These are phyloP conservation scores for Drosophila virilis DNA, from an alignment of 1,140 invertebrate species.

Conservation along the genomic window DNA sequence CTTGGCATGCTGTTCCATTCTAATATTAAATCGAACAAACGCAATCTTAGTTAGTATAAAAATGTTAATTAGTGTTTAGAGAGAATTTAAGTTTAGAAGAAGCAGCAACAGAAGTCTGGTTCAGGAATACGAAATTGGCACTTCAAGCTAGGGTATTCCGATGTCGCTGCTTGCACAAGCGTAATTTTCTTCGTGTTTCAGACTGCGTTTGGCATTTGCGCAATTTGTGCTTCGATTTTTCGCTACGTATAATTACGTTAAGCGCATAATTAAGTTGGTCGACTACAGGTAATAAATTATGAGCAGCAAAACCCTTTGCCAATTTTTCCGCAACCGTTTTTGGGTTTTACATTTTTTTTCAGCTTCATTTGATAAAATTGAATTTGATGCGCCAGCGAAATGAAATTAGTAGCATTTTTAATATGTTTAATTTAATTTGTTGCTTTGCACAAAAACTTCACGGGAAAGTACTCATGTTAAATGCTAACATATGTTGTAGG, in stretches of 20 bases:
- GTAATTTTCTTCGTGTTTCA: constrained; percentile 12
- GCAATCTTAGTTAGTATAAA: no score
- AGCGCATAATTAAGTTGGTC: constrained; percentile 74
- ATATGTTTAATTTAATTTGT: constrained; percentile 47
- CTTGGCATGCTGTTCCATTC: no score
- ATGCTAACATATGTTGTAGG: constrained; percentile 47
- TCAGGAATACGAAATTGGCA: no score
- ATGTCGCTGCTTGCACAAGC: background rate
- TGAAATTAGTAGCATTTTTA: constrained; percentile 66
- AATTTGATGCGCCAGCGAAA: constrained; percentile 57
- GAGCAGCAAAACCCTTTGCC: constrained; percentile 51
- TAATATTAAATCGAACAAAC: no score
- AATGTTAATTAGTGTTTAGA: no score
- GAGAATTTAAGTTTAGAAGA: no score
- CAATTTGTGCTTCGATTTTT: constrained; percentile 66
- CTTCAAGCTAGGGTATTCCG: background rate
- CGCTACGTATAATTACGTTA: constrained; percentile 67
- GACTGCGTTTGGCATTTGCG: constrained; percentile 39
- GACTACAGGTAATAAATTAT: constrained; percentile 74
- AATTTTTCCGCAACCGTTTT: constrained; percentile 28
- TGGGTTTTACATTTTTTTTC: constrained; percentile 1
- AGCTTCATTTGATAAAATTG: constrained; percentile 39
- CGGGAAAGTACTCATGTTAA: constrained; percentile 46
- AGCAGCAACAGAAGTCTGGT: no score
- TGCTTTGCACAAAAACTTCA: constrained; percentile 11